Evolutionary conservation across 1,140 invertebrate genomes (phyloP).

Genomic region (Tetranychus urticae): DNA sequence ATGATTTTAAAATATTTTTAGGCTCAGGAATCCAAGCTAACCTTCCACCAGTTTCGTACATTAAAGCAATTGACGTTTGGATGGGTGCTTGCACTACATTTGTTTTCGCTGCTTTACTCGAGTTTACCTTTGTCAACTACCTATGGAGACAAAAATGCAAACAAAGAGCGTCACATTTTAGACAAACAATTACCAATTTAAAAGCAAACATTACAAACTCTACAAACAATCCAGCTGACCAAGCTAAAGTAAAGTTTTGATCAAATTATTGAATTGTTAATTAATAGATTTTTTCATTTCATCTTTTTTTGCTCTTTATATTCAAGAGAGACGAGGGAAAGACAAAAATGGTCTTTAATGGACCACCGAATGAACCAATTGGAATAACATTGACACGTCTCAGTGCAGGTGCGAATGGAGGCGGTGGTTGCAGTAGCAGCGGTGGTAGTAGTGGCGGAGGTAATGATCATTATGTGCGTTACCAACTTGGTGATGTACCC

Average conservation of each 20-base stretch:
- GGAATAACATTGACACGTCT: neutral
- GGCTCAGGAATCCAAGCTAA: conserved; percentile 8
- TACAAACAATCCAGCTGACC: neutral
- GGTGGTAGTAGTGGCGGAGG: neutral
- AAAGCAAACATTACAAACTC: neutral
- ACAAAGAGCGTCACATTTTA: neutral
- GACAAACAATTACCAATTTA: neutral
- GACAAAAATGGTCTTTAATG: neutral
- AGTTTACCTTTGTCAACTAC: conserved; percentile 24
- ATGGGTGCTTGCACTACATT: conserved; percentile 27
- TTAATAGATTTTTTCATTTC: neutral
- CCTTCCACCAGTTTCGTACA: conserved; percentile 23
- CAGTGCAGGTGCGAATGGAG: neutral
- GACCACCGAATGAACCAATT: neutral
- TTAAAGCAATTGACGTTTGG: conserved; percentile 31
- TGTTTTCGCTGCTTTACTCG: conserved; percentile 23
- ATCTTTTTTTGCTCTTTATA: no score
- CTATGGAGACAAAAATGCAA: conserved; percentile 13
- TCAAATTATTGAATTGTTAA: neutral
- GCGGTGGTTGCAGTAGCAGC: neutral
- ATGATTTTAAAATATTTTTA: neutral
- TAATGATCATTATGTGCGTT: neutral
- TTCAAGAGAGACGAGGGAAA: no score
- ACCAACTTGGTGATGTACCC: neutral
- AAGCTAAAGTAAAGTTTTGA: neutral